These are phyloP conservation scores for Poliocrania exsul DNA, from an alignment of 2,797 vertebrate genomes.

Conservation along the genomic window DNA sequence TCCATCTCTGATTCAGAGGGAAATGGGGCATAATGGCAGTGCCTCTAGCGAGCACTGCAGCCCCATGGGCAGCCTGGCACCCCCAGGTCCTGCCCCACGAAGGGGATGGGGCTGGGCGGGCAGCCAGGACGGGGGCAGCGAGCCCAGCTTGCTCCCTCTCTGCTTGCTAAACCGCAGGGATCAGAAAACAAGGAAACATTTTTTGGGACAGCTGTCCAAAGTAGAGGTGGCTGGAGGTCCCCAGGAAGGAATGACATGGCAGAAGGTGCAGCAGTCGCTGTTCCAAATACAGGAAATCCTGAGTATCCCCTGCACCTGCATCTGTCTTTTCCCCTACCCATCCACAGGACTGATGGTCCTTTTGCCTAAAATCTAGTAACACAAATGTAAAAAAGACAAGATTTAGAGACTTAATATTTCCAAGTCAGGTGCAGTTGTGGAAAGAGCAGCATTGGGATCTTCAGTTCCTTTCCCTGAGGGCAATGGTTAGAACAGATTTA, in stretches of 20 bases:
- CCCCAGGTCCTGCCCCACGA: accelerated
- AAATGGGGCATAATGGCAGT: accelerated
- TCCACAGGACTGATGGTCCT: neutral
- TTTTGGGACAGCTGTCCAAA: neutral
- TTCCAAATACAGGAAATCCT: neutral
- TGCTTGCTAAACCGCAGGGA: neutral
- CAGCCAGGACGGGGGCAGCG: accelerated
- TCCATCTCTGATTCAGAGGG: neutral
- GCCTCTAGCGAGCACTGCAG: neutral
- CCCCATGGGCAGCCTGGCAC: neutral
- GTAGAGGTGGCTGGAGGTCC: neutral
- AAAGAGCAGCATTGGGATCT: neutral
- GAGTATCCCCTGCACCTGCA: neutral
- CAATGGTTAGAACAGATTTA: neutral
- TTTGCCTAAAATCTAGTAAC: neutral
- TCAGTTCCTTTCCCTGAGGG: neutral
- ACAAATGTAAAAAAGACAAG: neutral
- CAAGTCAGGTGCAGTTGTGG: neutral
- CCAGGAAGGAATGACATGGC: neutral
- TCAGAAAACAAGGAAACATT: neutral
- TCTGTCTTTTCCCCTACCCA: neutral
- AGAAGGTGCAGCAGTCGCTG: neutral
- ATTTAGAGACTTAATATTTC: neutral
- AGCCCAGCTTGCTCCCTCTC: neutral
- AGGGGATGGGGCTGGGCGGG: accelerated